Percentiles rank a stretch among this genome's conserved stretches.
Evolutionary conservation across 2,888 invertebrate genomes (phyloP).

Genomic region (Mimachlamys varia): DNA sequence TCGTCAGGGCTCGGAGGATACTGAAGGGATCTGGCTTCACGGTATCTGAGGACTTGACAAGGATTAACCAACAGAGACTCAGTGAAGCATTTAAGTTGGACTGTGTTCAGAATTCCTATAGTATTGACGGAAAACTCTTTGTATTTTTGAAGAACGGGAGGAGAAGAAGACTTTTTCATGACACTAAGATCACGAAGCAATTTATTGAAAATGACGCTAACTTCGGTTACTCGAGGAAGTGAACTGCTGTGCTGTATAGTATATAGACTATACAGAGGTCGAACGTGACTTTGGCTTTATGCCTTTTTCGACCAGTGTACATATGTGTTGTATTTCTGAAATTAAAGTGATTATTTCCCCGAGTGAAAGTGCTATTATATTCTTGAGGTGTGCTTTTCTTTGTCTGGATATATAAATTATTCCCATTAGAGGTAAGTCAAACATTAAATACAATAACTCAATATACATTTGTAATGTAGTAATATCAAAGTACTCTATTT

Average conservation of each 20-base stretch:
- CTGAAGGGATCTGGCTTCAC: too few relatives aligned
- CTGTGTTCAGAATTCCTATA: too few relatives aligned
- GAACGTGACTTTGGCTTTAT: not conserved
- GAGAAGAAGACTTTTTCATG: too few relatives aligned
- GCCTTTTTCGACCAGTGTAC: not conserved
- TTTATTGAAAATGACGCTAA: too few relatives aligned
- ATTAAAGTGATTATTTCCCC: not conserved
- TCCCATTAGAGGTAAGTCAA: not conserved
- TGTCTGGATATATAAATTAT: not conserved
- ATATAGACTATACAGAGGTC: not conserved
- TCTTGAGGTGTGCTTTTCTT: not conserved
- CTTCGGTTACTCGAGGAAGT: too few relatives aligned
- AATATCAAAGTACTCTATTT: not conserved
- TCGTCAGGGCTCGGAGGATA: too few relatives aligned
- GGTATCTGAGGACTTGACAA: too few relatives aligned
- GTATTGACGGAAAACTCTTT: too few relatives aligned
- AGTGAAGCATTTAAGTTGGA: too few relatives aligned
- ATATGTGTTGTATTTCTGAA: not conserved
- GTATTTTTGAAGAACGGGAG: too few relatives aligned
- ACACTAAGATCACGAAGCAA: too few relatives aligned
- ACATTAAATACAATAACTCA: not conserved
- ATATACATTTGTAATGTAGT: not conserved
- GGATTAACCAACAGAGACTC: too few relatives aligned
- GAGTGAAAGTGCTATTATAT: not conserved
- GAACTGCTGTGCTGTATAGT: not conserved